Base-by-base conservation (phyloP, 2,113 vertebrate species). In the Nyctereutes procyonoides region DNA sequence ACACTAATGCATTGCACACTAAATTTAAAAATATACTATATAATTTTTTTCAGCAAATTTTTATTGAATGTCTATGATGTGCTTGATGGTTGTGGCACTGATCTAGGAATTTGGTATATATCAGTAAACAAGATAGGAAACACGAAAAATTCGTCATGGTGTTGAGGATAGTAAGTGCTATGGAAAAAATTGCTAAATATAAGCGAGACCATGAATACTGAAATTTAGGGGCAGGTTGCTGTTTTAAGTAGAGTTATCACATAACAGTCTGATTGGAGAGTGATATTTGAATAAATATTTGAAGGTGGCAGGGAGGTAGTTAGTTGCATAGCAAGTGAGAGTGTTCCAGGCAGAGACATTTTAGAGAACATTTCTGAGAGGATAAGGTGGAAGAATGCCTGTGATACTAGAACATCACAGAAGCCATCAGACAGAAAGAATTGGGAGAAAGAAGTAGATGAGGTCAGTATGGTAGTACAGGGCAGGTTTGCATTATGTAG, bases 331-430 rank as follows among this genome's bases (percentile, higher is more conserved):
- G 30, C 11, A 32, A 24, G 35, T 69, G 10, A 94, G 48, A 92
- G n/a, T 35, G 6, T 55, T 81, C 30, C 62, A 71, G 28, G 10
- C 9, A 92, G 62, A 93, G 35, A 82, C 10, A 96, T 51, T 26
- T 80, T 43, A 43, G 71, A 74, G 71, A 67, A 89, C 2, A 35
- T 87, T 94, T 96, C 14, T 22, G 94, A 81, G 56, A 90, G 79
- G 63, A 77, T 38, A 35, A 77, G 6, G 6, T 65, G 15, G 58
- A 79, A 73, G 11, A 10, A n/a, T 30, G 17, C 30, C n/a, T 53
- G 48, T 30, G 26, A 65, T 88, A 22, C 32, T 53, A 38, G 11
- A 53, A 48, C 17, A 92, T 65, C 76, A 56, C 3, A 65, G 76
- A 90, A 32, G 43, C 51, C n/a, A 26, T 8, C 14, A 30, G n/a